Conservation (phyloP, 2,888 invertebrate species). For the Macrosoma leucophasiata region DNA sequence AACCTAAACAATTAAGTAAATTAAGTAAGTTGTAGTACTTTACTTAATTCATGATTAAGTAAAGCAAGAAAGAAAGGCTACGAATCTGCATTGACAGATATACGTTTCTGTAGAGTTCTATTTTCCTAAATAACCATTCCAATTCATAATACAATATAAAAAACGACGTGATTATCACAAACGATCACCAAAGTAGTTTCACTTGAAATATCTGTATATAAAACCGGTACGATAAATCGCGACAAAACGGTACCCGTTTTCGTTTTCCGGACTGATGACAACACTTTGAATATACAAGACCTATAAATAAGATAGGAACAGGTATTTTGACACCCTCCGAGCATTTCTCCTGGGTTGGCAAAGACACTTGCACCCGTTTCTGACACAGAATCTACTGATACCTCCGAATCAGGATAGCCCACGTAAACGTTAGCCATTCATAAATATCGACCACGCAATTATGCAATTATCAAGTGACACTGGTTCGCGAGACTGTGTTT, state of each 20-base stretch:
- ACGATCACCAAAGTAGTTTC: no score
- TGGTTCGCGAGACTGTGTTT: conserved; percentile 19
- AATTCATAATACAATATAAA: no score
- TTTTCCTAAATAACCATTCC: no score
- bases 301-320: conserved; percentile 32
- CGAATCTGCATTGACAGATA: no score
- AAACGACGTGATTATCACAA: no score
- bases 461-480: conserved; percentile 35
- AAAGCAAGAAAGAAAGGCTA: no score
- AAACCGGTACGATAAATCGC: no score
- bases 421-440: conserved; percentile 41
- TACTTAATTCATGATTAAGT: no score
- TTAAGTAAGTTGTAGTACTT: no score
- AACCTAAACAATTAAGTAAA: no score
- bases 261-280: conserved; percentile 25
- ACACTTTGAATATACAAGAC: conserved; percentile 25
- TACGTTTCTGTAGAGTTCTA: no score
- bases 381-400: conserved; percentile 48
- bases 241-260: conserved; percentile 8
- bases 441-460: conserved; percentile 58
- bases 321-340: conserved; percentile 32
- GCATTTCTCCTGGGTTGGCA: conserved; percentile 28
- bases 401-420: conserved; percentile 58
- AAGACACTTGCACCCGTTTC: conserved; percentile 14
- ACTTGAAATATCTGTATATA: no score